A percentile compares a stretch with the other conserved stretches of the same genome.
Conservation (phyloP, 2,113 vertebrate genomes). For the Sinocyclocheilus rhinocerous region DNA sequence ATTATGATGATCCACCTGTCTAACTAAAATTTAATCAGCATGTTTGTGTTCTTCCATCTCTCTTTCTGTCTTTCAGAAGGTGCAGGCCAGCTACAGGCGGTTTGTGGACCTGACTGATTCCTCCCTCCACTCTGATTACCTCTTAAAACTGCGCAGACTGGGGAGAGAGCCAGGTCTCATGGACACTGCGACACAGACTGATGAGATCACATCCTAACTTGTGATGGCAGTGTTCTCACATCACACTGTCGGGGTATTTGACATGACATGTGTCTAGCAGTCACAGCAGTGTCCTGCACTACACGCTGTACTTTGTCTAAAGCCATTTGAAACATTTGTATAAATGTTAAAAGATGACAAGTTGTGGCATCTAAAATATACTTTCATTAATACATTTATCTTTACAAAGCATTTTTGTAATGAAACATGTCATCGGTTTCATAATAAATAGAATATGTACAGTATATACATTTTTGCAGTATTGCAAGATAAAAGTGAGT, state of each 20-base stretch:
- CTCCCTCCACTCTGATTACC: conserved; percentile 61
- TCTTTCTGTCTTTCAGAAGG: conserved; percentile 52
- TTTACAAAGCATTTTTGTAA: no score
- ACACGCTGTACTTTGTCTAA: no score
- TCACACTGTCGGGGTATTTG: not conserved
- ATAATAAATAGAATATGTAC: no score
- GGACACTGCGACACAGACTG: conserved; percentile 53
- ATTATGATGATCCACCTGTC: not conserved
- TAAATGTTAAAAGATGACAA: no score
- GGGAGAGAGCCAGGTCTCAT: conserved; percentile 55
- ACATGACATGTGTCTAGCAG: not conserved
- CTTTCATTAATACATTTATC: no score
- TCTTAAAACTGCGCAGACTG: conserved; percentile 50
- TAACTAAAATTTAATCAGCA: not conserved
- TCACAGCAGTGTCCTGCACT: no score
- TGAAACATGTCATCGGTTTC: no score
- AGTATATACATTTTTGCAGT: no score
- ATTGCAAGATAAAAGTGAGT: no score
- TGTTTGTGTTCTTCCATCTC: not conserved
- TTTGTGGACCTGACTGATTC: conserved; percentile 61
- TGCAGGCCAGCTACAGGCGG: conserved; percentile 59
- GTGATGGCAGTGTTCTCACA: not conserved
- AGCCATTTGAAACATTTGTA: no score
- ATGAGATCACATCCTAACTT: conserved; percentile 38
- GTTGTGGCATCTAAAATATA: no score